A percentile compares a stretch with the other conserved stretches of the same genome.
These are phyloP conservation scores for Mylabris phalerata DNA, from an alignment of 1,140 invertebrate species.

Conservation along the genomic window DNA sequence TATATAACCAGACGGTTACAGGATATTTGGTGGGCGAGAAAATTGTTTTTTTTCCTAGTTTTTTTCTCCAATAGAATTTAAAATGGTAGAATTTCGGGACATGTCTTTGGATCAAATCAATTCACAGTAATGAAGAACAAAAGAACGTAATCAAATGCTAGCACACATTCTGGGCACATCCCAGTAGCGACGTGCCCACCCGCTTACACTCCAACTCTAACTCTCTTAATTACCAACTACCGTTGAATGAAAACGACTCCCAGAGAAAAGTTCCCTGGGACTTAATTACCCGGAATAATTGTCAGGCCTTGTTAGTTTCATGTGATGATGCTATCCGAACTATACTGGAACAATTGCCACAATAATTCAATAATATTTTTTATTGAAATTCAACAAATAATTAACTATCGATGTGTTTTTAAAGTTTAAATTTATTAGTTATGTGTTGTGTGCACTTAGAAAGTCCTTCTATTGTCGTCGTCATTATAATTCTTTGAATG, in stretches of 20 bases:
- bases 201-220: not conserved
- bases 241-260: constrained; percentile 33
- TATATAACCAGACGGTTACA: constrained; percentile 6
- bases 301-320: constrained; percentile 41
- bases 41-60: not conserved
- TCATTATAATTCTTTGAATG: too few species aligned
- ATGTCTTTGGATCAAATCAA: constrained; percentile 8
- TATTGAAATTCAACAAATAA: too few species aligned
- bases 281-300: constrained; percentile 45
- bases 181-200: constrained; percentile 29
- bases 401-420: too few species aligned
- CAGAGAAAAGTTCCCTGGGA: constrained; percentile 36
- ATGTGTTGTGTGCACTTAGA: too few species aligned
- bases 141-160: constrained; percentile 36
- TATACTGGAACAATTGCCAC: constrained; percentile 6
- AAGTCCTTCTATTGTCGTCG: too few species aligned
- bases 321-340: constrained; percentile 11
- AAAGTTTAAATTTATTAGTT: too few species aligned
- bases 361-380: too few species aligned
- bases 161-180: constrained; percentile 36
- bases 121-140: constrained; percentile 22
- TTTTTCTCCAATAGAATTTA: not conserved
- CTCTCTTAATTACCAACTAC: constrained; percentile 39
- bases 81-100: too few species aligned
- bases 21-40: constrained; percentile 6